Percentiles rank a stretch among this genome's conserved stretches.
These are phyloP conservation scores for Coelopa frigida DNA, from an alignment of 1,140 invertebrate genomes.

Conservation along the genomic window DNA sequence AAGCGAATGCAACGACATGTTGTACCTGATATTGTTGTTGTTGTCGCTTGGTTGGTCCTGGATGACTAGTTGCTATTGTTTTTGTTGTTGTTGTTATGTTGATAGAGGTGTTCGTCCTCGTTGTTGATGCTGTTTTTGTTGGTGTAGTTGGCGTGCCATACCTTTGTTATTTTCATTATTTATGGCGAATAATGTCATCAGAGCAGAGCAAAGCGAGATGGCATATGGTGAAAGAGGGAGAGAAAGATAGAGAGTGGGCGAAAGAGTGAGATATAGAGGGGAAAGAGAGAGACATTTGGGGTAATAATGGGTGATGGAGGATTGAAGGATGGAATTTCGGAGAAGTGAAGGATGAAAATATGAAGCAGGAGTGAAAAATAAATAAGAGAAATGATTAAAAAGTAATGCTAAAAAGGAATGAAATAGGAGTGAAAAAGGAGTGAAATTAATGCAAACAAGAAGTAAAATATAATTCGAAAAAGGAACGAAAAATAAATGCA, in stretches of 20 bases:
- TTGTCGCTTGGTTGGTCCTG: too few species aligned
- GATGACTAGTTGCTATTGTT: too few species aligned
- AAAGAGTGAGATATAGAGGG: background rate
- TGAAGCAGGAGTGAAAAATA: background rate
- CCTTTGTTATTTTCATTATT: too few species aligned
- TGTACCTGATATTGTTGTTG: too few species aligned
- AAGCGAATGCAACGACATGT: too few species aligned
- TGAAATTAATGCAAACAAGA: background rate
- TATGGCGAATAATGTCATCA: too few species aligned
- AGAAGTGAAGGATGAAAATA: background rate
- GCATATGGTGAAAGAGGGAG: background rate
- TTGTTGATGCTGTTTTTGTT: too few species aligned
- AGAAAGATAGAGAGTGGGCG: background rate
- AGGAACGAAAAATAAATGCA: background rate
- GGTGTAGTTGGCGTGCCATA: too few species aligned
- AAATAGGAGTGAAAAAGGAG: background rate
- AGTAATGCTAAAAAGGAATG: background rate
- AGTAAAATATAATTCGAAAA: background rate
- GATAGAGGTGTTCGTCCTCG: too few species aligned
- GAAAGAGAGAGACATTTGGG: background rate
- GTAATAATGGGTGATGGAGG: background rate
- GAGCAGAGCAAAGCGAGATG: too few species aligned
- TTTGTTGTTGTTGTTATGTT: too few species aligned
- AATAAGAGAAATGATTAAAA: background rate
- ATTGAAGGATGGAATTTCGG: background rate